These are phyloP conservation scores for Eustalomyia histrio DNA, from an alignment of 2,888 invertebrate species.

Conservation along the genomic window DNA sequence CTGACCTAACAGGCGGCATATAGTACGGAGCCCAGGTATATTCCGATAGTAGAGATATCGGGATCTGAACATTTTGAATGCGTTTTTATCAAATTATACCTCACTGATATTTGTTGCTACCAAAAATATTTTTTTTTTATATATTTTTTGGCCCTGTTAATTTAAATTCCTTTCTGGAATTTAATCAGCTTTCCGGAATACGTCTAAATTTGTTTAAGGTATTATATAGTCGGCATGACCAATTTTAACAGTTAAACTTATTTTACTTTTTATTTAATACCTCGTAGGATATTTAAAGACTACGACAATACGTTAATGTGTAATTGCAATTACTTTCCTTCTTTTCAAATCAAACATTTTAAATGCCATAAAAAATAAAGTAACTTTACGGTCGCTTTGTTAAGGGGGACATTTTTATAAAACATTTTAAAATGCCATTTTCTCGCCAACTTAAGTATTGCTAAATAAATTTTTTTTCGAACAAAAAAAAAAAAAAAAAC, in stretches of 20 bases:
- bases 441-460: conserved; percentile 37
- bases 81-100: too few relatives aligned
- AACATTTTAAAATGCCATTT: conserved; percentile 55
- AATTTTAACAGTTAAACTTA: not conserved
- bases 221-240: too few relatives aligned
- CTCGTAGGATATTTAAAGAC: not conserved
- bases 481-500: not conserved
- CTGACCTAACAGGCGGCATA: too few relatives aligned
- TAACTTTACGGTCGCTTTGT: conserved; percentile 33
- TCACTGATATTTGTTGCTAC: too few relatives aligned
- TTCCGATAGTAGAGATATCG: too few relatives aligned
- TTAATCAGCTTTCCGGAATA: too few relatives aligned
- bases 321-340: not conserved
- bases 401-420: not conserved
- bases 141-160: too few relatives aligned
- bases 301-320: not conserved
- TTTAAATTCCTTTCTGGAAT: too few relatives aligned
- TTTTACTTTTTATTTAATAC: conserved; percentile 10
- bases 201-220: too few relatives aligned
- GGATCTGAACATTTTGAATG: too few relatives aligned
- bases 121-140: too few relatives aligned
- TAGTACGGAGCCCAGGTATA: too few relatives aligned
- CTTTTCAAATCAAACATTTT: not conserved
- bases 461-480: conserved; percentile 27
- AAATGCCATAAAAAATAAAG: conserved; percentile 21